Percentiles rank a stretch among this genome's conserved stretches.
Evolutionary conservation across 2,113 vertebrate species (phyloP).

Genomic region (Cervus canadensis): DNA sequence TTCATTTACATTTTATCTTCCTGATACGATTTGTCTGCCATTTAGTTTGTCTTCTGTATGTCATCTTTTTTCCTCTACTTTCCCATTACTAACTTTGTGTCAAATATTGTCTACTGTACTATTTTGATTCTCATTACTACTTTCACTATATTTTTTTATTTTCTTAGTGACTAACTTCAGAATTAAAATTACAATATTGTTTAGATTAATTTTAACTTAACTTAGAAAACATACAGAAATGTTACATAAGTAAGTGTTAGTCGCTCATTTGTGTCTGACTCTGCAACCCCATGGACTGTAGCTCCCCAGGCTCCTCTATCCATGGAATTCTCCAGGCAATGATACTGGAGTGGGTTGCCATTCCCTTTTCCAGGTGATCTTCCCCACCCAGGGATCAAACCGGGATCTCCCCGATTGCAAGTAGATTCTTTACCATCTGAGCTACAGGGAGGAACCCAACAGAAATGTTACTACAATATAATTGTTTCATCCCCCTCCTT

Average conservation of each 20-base stretch:
- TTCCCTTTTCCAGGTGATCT: neutral
- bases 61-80: neutral
- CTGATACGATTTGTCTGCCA: neutral
- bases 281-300: neutral
- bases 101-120: neutral
- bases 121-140: neutral
- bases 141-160: neutral
- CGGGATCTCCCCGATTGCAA: neutral
- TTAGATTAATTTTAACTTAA: neutral
- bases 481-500: neutral
- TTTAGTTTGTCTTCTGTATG: neutral
- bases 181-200: neutral
- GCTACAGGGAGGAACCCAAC: neutral
- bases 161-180: neutral
- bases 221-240: neutral
- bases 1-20: neutral
- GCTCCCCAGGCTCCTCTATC: neutral
- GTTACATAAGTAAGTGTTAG: neutral
- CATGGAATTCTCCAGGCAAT: neutral
- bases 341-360: neutral
- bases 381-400: neutral
- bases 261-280: neutral
- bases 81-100: neutral
- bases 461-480: neutral
- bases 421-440: neutral